Base-by-base conservation (phyloP, 2,797 vertebrate species). In the Oreochromis mossambicus region DNA sequence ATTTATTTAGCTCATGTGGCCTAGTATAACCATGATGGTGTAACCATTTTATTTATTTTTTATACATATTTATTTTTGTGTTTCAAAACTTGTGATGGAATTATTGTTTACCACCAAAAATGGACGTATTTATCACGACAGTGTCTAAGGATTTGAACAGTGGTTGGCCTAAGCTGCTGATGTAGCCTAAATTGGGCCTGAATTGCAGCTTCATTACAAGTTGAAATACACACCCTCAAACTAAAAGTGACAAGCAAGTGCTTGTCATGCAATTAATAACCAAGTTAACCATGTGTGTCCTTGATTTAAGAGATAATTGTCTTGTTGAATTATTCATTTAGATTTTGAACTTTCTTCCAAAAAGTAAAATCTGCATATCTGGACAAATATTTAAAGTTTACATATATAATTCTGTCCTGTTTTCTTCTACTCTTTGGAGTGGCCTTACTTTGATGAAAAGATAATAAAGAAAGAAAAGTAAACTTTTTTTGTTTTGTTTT, bases 401-500 rank as follows among this genome's bases (percentile, higher is more conserved):
- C 91, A 86, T 68, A n/a, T 38, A 50, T 78, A 34, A 61, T 76
- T 54, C 14, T 88, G 26, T 81, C 82, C 58, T 41, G 24, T 88
- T 84, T 78, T 86, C 50, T 84, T 88, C 73, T 85, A 26, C 50
- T 79, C 78, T 81, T 87, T 76, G 84, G 91, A 88, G 94, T 87
- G 92, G 96, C 96, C 96, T 97, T 96, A 94, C 36, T 90, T 92
- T 89, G 63, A 55, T 87, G 21, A 61, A 77, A 79, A 77, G 78
- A 41, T 83, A 76, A 5, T 8, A 50, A 43, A 77, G 36, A 26
- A 61, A 3, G 68, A 24, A 88, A 26, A 26, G 21, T 26, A 7
- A 17, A 26, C 14, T 46, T 70, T 46, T 38, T 38, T 66, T 63
- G 34, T 34, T 21, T 66, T 21, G 12, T 41, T 66, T 66, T 46